A percentile compares a stretch with the other conserved stretches of the same genome.
Conservation (phyloP, 1,140 invertebrate species). For the Colletes gigas region DNA sequence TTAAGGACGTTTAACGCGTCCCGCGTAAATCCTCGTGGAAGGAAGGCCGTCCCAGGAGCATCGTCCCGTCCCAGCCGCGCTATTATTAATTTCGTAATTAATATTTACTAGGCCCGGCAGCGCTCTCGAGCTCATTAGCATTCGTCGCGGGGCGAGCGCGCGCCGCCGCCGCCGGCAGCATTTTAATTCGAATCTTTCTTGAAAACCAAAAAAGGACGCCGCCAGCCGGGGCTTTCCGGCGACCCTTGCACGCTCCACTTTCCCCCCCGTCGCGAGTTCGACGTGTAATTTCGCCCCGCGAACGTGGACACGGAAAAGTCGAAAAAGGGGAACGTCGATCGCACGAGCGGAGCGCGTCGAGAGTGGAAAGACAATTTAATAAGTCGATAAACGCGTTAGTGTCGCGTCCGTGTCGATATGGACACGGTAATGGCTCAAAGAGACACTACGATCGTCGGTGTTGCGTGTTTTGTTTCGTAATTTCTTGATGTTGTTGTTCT, state of each 20-base stretch:
- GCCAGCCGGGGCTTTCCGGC: slow-evolving; percentile 12
- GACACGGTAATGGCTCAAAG: slow-evolving; percentile 35
- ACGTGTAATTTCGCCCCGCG: slow-evolving; percentile 1
- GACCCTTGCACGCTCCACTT: background rate
- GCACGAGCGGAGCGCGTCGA: too few species aligned
- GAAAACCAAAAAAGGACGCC: slow-evolving; percentile 57
- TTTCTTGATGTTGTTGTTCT: slow-evolving; percentile 11
- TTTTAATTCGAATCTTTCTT: slow-evolving; percentile 67
- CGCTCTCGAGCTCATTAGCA: slow-evolving; percentile 63
- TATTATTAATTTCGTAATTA: slow-evolving; percentile 63
- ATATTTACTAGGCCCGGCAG: slow-evolving; percentile 56
- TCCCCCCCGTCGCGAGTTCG: background rate
- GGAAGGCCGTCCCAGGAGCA: slow-evolving; percentile 30
- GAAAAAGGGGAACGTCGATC: background rate
- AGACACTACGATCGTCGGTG: slow-evolving; percentile 5
- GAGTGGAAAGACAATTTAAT: slow-evolving; percentile 44
- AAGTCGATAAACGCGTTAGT: slow-evolving; percentile 48
- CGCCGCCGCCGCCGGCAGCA: slow-evolving; percentile 58
- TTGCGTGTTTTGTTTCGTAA: slow-evolving; percentile 22
- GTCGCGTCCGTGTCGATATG: slow-evolving; percentile 5
- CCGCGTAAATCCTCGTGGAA: slow-evolving; percentile 26
- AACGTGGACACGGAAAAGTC: background rate
- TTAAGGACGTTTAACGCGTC: slow-evolving; percentile 32
- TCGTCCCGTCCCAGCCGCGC: slow-evolving; percentile 25
- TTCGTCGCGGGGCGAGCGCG: slow-evolving; percentile 49